Percentiles rank a stretch among this genome's conserved stretches.
These are phyloP conservation scores for Chrysoperla carnea DNA, from an alignment of 1,140 invertebrate species.

Conservation along the genomic window DNA sequence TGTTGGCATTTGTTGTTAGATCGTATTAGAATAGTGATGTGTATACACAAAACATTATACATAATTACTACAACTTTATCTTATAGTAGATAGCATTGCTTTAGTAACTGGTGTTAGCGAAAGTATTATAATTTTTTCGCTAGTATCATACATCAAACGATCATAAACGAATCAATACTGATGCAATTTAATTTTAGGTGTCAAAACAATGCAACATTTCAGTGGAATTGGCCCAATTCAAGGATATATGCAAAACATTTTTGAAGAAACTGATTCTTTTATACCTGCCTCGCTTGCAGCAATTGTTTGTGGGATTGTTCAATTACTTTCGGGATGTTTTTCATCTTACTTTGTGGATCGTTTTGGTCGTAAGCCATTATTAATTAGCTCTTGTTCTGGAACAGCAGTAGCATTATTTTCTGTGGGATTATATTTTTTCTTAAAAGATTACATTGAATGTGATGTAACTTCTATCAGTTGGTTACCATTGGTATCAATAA, in stretches of 20 bases:
- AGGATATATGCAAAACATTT: conserved; percentile 19
- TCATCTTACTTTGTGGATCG: conserved; percentile 13
- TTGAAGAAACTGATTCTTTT: conserved; percentile 11
- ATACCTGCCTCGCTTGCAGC: conserved; percentile 11
- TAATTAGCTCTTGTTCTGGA: conserved; percentile 11
- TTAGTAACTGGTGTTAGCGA: too few relatives aligned
- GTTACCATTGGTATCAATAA: conserved; percentile 13
- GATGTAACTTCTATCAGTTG: conserved; percentile 7
- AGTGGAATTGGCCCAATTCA: conserved; percentile 15
- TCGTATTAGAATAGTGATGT: too few relatives aligned
- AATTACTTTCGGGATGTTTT: conserved; percentile 9
- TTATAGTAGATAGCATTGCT: too few relatives aligned
- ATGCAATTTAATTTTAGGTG: not conserved
- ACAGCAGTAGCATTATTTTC: conserved; percentile 9
- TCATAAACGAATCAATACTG: too few relatives aligned
- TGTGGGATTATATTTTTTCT: conserved; percentile 11
- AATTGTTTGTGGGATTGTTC: conserved; percentile 11
- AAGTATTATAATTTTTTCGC: too few relatives aligned
- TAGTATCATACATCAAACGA: too few relatives aligned
- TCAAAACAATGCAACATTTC: conserved; percentile 10
- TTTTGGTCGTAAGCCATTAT: conserved; percentile 12
- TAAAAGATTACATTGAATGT: conserved; percentile 2
- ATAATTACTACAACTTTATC: too few relatives aligned
- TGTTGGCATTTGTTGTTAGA: too few relatives aligned
- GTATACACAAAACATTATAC: too few relatives aligned